phyloP scores from a whole-genome alignment of 2,888 invertebrate genomes.

The Ophion costatus region DNA sequence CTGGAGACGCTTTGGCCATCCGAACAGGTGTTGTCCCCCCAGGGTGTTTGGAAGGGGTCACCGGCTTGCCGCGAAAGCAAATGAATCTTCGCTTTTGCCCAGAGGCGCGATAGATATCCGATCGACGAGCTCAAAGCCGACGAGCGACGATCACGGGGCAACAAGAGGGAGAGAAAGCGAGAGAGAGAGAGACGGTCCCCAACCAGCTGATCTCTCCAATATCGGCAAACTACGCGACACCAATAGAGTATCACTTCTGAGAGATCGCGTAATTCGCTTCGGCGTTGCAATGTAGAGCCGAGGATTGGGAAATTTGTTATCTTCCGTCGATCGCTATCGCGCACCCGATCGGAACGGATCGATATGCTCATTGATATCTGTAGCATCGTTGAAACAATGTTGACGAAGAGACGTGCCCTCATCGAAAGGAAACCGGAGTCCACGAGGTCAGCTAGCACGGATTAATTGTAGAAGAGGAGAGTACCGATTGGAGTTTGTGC shows the following conservation, averaged over 20 bases:
- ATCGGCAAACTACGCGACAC: not conserved
- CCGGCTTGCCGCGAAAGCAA: slow-evolving; percentile 44
- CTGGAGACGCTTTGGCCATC: not conserved
- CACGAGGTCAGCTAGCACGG: not conserved
- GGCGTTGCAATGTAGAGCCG: not conserved
- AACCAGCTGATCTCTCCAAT: slow-evolving; percentile 40
- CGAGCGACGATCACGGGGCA: slow-evolving; percentile 32
- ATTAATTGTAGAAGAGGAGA: not conserved
- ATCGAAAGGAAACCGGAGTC: not conserved
- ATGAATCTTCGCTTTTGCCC: slow-evolving; percentile 58
- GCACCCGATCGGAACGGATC: not conserved
- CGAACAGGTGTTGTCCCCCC: slow-evolving; percentile 55
- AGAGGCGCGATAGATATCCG: slow-evolving; percentile 58
- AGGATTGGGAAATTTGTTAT: not conserved
- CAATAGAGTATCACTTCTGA: slow-evolving; percentile 4
- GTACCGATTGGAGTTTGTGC: not conserved
- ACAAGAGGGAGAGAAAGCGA: slow-evolving; percentile 29
- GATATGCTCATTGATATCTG: slow-evolving; percentile 20
- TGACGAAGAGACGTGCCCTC: slow-evolving; percentile 1
- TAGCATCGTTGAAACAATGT: slow-evolving; percentile 24
- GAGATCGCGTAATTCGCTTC: not conserved
- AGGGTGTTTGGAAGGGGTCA: slow-evolving; percentile 42
- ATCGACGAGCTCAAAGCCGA: slow-evolving; percentile 61
- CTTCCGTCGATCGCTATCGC: not conserved
- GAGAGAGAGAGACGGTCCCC: slow-evolving; percentile 11